Conservation (phyloP, 2,113 vertebrate species). For the Istiophorus platypterus region DNA sequence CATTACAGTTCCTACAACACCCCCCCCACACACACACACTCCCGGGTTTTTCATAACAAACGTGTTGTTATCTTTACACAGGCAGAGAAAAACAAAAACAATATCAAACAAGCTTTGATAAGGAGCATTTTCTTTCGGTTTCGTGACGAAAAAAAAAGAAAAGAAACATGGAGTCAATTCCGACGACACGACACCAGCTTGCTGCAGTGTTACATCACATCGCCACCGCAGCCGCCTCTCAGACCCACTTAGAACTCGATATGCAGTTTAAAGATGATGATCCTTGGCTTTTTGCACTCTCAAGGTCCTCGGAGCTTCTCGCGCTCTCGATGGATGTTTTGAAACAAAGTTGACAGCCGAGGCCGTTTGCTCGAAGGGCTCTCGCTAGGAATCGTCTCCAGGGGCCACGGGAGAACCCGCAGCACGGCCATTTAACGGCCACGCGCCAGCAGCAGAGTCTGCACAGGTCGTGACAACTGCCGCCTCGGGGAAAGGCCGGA, state of each 20-base stretch:
- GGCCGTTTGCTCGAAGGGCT: slow-evolving; percentile 7
- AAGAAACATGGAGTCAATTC: slow-evolving; percentile 17
- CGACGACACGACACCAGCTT: slow-evolving; percentile 35
- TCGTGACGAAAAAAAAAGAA: slow-evolving; percentile 22
- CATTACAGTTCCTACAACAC: background rate
- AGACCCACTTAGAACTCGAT: background rate
- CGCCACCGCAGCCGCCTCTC: slow-evolving; percentile 34
- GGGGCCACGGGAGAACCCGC: slow-evolving; percentile 46
- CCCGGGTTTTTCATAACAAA: background rate
- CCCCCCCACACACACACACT: slow-evolving; percentile 5
- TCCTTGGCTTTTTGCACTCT: slow-evolving; percentile 54
- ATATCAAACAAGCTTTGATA: slow-evolving; percentile 3
- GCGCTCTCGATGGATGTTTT: background rate
- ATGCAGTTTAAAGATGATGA: slow-evolving; percentile 11
- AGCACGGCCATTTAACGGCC: slow-evolving; percentile 33
- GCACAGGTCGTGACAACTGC: background rate
- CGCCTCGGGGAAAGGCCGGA: background rate
- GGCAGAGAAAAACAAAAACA: background rate
- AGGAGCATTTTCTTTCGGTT: slow-evolving; percentile 28
- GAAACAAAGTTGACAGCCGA: background rate
- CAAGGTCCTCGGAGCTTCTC: slow-evolving; percentile 19
- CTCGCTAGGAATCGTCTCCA: slow-evolving; percentile 10
- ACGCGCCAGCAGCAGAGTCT: slow-evolving; percentile 50
- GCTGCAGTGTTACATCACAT: slow-evolving; percentile 62
- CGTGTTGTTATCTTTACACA: background rate